Evolutionary conservation across 2,888 invertebrate genomes (phyloP), one percentile per base, ranked within the genome.

Genomic region (Chrysotoxum bicinctum): DNA sequence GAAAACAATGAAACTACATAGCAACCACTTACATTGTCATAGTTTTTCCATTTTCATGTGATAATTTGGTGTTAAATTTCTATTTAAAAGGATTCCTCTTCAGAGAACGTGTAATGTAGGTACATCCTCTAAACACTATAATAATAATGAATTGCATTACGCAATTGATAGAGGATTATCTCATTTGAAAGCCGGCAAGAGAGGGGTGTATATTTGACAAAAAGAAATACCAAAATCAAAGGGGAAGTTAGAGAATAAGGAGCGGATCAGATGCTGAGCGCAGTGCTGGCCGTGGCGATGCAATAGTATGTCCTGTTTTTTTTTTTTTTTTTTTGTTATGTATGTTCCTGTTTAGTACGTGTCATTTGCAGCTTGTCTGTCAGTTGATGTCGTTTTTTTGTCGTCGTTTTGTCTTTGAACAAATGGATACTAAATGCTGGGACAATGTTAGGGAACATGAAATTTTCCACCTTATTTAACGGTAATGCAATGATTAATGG

Each of bases 391-490:
- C 8, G 21, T 50, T 23, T 35, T 30, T 26, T n/a, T n/a, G 10
- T 40, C 6, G 10, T 32, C 16, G 10, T 45, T 37, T 58, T 64
- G 19, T 48, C 21, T 12, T 23, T 21, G 19, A 69, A 69, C 58
- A 66, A 84, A 80, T 70, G 60, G 60, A 50, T 23, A 66, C 85
- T 76, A 76, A 76, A 80, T 76, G 76, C 60, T 70, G 40, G 72
- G 62, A 80, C 85, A 81, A 85, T 81, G 81, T 43, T 16, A 62
- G 43, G 87, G 87, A 89, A 89, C 88, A 89, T 88, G 88, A 88
- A 89, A 90, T 89, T 90, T 90, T 90, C 90, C 90, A 90, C 89
- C 88, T 90, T 89, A 89, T 90, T 90, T 90, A 89, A 89, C 90
- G 89, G 88, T 88, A 88, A 89, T 87, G 89, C 88, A 87, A 89